These are phyloP conservation scores for Battus philenor DNA, from an alignment of 1,140 invertebrate genomes.

Conservation along the genomic window DNA sequence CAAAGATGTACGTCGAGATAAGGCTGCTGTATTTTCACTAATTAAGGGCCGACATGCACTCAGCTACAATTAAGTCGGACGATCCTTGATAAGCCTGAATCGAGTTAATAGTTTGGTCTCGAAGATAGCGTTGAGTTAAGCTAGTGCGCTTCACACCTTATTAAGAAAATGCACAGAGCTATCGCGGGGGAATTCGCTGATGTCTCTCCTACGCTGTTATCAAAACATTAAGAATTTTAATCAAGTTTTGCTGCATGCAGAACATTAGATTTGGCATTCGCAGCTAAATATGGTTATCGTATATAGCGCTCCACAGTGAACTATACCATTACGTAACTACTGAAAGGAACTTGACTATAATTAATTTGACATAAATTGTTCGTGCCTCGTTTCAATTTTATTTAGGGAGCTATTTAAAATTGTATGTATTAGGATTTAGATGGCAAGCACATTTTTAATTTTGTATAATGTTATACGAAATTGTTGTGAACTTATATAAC, in stretches of 20 bases:
- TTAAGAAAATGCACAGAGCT: constrained; percentile 38
- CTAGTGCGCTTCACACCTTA: constrained; percentile 59
- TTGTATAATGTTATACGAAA: no score
- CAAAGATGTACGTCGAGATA: constrained; percentile 60
- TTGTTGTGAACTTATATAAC: no score
- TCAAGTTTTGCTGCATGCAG: constrained; percentile 7
- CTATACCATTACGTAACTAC: no score
- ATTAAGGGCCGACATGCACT: constrained; percentile 65
- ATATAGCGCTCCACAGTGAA: no score
- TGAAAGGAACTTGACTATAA: no score
- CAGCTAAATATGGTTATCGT: no score
- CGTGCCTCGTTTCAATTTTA: no score
- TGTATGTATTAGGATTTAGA: no score
- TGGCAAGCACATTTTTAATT: no score
- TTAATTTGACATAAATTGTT: no score
- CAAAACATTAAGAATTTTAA: constrained; percentile 25
- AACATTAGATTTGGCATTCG: no score
- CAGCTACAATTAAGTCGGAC: constrained; percentile 61
- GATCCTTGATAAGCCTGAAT: constrained; percentile 59
- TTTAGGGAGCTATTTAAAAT: no score
- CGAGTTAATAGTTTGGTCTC: constrained; percentile 2
- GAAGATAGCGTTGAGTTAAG: constrained; percentile 42
- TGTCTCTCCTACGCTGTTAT: constrained; percentile 9
- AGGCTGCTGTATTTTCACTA: constrained; percentile 63
- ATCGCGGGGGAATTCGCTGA: constrained; percentile 18